Evolutionary conservation across 2,888 invertebrate species (phyloP), one percentile per base, ranked within the genome.

Genomic region (Mesopsocus fuscifrons): DNA sequence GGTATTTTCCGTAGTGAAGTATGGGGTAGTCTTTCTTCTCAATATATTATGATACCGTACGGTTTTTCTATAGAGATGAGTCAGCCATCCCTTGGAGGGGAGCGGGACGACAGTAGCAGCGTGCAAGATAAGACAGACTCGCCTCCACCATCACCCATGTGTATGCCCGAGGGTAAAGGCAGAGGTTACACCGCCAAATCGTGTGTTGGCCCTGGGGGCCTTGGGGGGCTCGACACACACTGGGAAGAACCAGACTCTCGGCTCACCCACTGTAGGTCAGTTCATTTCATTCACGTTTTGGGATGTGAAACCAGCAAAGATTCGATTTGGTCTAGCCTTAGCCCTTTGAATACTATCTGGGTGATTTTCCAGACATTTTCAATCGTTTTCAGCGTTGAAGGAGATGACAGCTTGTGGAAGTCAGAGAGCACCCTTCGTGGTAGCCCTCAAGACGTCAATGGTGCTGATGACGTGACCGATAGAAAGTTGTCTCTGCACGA

Each of bases 341-440:
- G n/a, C n/a, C n/a, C n/a, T n/a, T n/a, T n/a, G n/a, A n/a, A n/a
- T n/a, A n/a, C n/a, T n/a, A n/a, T n/a, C n/a, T n/a, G n/a, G n/a
- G n/a, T n/a, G n/a, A n/a, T n/a, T n/a, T n/a, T n/a, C n/a, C n/a
- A n/a, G n/a, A n/a, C n/a, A n/a, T n/a, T n/a, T n/a, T n/a, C n/a
- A n/a, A n/a, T 42, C 33, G 64, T 64, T 43, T 66, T 65, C 65
- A 68, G 72, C 47, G 55, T 77, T 48, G 84, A 84, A 57, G 79
- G 77, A 48, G 87, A 88, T 59, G 88, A 89, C 65, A 85, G 84
- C 57, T 56, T 59, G 9, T 82, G 85, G 61, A 75, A 81, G 56
- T 85, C 82, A 13, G 84, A 84, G 55, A 83, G 82, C 54, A 84
- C 83, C 2, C 68, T 83, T 15, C 83, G 83, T 53, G 82, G 79